Evolutionary conservation across 2,797 vertebrate species (phyloP), one percentile per base, ranked within the genome.

Genomic region (Alfaro cultratus): DNA sequence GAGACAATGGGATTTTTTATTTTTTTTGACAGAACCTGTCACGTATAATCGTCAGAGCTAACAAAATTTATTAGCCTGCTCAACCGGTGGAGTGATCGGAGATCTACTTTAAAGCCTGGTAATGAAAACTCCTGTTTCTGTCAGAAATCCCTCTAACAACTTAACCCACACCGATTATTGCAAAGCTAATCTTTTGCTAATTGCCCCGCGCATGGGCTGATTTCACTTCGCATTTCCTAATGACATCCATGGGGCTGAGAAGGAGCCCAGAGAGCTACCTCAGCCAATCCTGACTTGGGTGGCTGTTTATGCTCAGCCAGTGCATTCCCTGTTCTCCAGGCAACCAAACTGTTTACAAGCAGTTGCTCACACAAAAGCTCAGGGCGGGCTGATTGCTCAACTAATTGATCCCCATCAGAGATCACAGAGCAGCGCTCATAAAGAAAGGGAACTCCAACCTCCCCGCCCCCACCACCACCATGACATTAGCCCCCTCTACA

Each of bases 321-420:
- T 85, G 89, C 85, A 86, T 88, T 91, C 89, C 84, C 85, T 64
- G 79, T 89, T 95, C 80, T 53, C 95, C 91, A 82, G 92, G 95
- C 95, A 96, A 96, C 95, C 87, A 1, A 81, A 77, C 79, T 72
- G 76, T 95, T 94, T 95, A 93, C 80, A 88, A 94, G 93, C 89
- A 88, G 93, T 92, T 89, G 87, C 86, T 91, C 93, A 85, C 87
- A 93, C 93, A 94, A 93, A 94, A 87, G 92, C 91, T 36, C 68
- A 79, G 89, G 93, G 93, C 92, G 90, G 93, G 87, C 92, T 93
- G 92, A 95, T 95, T 94, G 94, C 94, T 93, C 90, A 75, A 91
- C 94, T 96, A 96, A 96, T 95, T 95, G 95, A 95, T 95, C 93
- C 90, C 92, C 90, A 89, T 92, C 89, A 90, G 91, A 94, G 94